Percentiles rank a stretch among this genome's conserved stretches.
phyloP scores from a whole-genome alignment of 2,888 invertebrate species.

The Mythimna loreyi region DNA sequence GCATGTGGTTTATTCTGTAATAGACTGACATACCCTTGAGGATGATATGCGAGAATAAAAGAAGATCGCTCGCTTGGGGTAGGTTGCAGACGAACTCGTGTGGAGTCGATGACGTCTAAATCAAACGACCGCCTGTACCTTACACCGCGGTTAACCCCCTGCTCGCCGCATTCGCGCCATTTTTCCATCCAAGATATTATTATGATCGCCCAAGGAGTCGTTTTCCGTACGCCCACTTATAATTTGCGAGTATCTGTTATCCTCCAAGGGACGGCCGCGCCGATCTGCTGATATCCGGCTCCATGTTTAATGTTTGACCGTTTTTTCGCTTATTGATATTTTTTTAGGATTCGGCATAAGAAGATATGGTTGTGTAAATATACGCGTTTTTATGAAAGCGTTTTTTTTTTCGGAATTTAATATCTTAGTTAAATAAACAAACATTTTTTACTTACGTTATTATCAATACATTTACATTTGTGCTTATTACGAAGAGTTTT shows the following conservation, averaged over 20 bases:
- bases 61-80: slow-evolving; percentile 7
- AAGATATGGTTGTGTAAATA: slow-evolving; percentile 58
- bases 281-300: slow-evolving; percentile 73
- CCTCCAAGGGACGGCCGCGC: slow-evolving; percentile 73
- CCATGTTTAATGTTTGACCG: slow-evolving; percentile 74
- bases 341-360: slow-evolving; percentile 68
- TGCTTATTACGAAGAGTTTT: slow-evolving; percentile 23
- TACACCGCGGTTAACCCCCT: slow-evolving; percentile 48
- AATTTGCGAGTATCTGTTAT: slow-evolving; percentile 83
- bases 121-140: slow-evolving; percentile 44
- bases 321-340: slow-evolving; percentile 72
- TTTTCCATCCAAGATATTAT: slow-evolving; percentile 86
- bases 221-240: slow-evolving; percentile 83
- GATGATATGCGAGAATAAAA: slow-evolving; percentile 22
- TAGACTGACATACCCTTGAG: background rate
- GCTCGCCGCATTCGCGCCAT: slow-evolving; percentile 75
- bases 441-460: slow-evolving; percentile 32
- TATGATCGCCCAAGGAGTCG: slow-evolving; percentile 86
- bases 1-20: slow-evolving; percentile 2
- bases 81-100: slow-evolving; percentile 3
- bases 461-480: slow-evolving; percentile 26
- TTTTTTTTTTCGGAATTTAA: slow-evolving; percentile 31
- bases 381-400: slow-evolving; percentile 32
- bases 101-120: slow-evolving; percentile 20
- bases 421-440: slow-evolving; percentile 34